These are phyloP conservation scores for Acrossocheilus fasciatus DNA, from an alignment of 2,797 vertebrate genomes.

Conservation along the genomic window DNA sequence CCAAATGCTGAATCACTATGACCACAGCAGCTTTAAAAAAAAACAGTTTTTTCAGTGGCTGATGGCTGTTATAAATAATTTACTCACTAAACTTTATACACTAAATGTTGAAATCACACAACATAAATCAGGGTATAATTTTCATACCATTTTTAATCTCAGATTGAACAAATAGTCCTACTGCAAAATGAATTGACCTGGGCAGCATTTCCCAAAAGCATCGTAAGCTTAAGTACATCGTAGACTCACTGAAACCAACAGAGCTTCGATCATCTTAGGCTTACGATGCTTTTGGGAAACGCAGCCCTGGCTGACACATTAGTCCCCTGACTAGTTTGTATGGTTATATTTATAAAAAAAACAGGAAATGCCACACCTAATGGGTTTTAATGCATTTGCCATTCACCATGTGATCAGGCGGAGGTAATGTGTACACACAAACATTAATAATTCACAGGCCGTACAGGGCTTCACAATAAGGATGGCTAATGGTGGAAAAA, in stretches of 20 bases:
- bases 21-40: too few species aligned
- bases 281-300: too few species aligned
- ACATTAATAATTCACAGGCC: constrained; percentile 20
- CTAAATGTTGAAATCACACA: neutral
- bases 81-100: neutral
- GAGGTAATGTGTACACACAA: neutral
- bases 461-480: neutral
- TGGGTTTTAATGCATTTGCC: neutral
- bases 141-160: neutral
- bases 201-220: too few species aligned
- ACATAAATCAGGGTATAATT: neutral
- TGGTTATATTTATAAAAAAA: neutral
- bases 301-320: neutral
- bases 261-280: too few species aligned
- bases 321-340: neutral
- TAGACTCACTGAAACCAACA: too few species aligned
- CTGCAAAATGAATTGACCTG: neutral
- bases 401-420: neutral
- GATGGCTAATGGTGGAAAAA: neutral
- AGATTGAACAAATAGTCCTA: neutral
- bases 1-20: neutral
- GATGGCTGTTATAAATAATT: neutral
- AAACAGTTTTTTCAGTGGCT: neutral
- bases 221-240: too few species aligned
- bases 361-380: neutral